A percentile compares a stretch with the other conserved stretches of the same genome.
Evolutionary conservation across 2,113 vertebrate species (phyloP).

Genomic region (Jaculus jaculus): DNA sequence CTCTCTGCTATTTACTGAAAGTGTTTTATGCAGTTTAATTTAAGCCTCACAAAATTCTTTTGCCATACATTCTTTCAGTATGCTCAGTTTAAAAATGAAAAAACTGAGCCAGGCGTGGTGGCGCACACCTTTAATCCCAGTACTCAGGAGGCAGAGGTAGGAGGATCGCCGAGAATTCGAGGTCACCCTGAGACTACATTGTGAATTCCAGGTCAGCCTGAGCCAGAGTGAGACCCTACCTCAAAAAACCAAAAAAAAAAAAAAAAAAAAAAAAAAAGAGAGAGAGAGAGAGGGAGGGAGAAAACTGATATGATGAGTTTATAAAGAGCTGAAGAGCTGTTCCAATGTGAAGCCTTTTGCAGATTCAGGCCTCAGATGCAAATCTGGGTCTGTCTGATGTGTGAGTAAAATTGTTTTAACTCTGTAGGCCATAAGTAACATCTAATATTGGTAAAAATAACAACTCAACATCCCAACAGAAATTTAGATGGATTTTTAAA

Average conservation of each 20-base stretch:
- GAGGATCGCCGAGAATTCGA: no score
- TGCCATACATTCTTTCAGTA: neutral
- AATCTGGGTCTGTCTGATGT: neutral
- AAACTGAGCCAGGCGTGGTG: no score
- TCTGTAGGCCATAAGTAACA: neutral
- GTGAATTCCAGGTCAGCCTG: no score
- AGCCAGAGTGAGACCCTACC: no score
- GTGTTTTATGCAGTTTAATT: neutral
- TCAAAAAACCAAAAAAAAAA: no score
- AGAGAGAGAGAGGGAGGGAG: no score
- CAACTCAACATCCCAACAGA: neutral
- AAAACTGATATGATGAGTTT: neutral
- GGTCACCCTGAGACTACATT: no score
- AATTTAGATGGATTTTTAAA: neutral
- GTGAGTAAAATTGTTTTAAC: slow-evolving; percentile 35
- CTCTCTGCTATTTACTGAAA: neutral
- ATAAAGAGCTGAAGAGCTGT: neutral
- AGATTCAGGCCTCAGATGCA: neutral
- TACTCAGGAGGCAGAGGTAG: no score
- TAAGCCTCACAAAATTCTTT: neutral
- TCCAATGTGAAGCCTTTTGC: neutral
- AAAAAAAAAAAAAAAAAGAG: no score
- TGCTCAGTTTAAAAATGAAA: slow-evolving; percentile 33
- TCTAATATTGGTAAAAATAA: neutral
- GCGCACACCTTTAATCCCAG: no score